Evolutionary conservation across 2,113 vertebrate genomes (phyloP).

Genomic region (Pandion haliaetus): DNA sequence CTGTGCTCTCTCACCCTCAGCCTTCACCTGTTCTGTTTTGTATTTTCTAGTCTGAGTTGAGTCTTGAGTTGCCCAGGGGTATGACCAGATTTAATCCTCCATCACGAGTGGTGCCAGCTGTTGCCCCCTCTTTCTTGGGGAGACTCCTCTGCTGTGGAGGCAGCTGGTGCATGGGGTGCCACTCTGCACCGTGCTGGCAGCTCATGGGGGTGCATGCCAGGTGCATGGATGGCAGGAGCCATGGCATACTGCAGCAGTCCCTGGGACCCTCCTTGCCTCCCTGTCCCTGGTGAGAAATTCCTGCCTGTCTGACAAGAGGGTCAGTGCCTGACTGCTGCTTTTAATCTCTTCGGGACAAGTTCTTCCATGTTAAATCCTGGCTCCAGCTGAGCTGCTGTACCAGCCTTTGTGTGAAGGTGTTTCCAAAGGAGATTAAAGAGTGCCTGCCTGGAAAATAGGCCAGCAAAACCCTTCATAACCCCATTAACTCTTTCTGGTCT

Average conservation of each 20-base stretch:
- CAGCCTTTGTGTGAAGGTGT: constrained; percentile 61
- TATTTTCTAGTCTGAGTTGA: background rate
- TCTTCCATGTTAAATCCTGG: constrained; percentile 59
- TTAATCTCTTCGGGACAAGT: constrained; percentile 65
- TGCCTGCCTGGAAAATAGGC: constrained; percentile 61
- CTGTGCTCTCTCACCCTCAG: background rate
- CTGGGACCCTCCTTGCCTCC: background rate
- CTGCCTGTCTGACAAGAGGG: background rate
- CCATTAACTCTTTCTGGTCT: constrained; percentile 25
- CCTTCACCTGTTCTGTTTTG: background rate
- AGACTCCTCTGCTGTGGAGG: background rate
- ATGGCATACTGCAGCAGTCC: background rate
- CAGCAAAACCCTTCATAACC: constrained; percentile 50
- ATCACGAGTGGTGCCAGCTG: accelerated
- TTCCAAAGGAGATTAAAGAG: constrained; percentile 70
- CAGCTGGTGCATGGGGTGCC: accelerated
- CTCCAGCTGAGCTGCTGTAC: constrained; percentile 68
- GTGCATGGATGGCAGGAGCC: background rate
- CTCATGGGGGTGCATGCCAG: accelerated
- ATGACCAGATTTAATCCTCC: background rate
- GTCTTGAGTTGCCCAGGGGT: background rate
- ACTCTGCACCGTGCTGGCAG: accelerated
- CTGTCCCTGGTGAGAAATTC: background rate
- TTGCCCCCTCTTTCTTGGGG: accelerated
- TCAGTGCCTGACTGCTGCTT: background rate